Base-by-base conservation (phyloP, 2,888 invertebrate genomes). In the Cephus spinipes region DNA sequence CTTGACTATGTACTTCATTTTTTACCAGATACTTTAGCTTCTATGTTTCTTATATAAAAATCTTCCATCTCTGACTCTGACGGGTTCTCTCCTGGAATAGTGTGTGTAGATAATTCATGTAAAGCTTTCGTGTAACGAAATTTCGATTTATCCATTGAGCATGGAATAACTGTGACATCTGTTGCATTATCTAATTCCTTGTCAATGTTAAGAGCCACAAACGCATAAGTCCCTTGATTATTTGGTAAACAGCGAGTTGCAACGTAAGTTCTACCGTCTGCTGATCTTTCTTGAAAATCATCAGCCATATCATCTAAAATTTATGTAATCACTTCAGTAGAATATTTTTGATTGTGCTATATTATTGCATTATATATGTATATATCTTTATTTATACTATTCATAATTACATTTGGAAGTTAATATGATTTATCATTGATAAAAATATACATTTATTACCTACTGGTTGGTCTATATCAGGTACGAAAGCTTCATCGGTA, bases 171-270 rank as follows among this genome's bases (percentile, higher is more conserved):
- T 73, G 89, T 90, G 33, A 91, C 90, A n/a, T 89, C 88, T 12
- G 90, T 79, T 89, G 91, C 90, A 83, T 84, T 87, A 23, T 90
- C 90, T 79, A 91, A 90, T 40, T 89, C 87, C 77, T 92, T 91
- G 40, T 90, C 92, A 77, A 92, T 84, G 34, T 90, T 92, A 11
- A 93, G 86, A 31, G 92, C 92, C 3, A 93, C 87, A 79, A 92
- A 92, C 3, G 92, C 92, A 84, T 92, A 92, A 3, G 92, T 92
- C 15, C 92, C 93, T 80, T 90, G 89, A 35, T 92, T 91, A 69
- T 91, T 88, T 0, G 92, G 92, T 78, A 93, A 85, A 6, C 90
- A 89, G 79, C 92, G 87, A 11, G 92, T 92, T 4, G 93, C 93
- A n/a, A 92, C 86, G 85, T 92, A 92, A 1, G 92, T 92, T 80